Evolutionary conservation across 2,113 vertebrate genomes (phyloP).

Genomic region (Syrrhaptes paradoxus): DNA sequence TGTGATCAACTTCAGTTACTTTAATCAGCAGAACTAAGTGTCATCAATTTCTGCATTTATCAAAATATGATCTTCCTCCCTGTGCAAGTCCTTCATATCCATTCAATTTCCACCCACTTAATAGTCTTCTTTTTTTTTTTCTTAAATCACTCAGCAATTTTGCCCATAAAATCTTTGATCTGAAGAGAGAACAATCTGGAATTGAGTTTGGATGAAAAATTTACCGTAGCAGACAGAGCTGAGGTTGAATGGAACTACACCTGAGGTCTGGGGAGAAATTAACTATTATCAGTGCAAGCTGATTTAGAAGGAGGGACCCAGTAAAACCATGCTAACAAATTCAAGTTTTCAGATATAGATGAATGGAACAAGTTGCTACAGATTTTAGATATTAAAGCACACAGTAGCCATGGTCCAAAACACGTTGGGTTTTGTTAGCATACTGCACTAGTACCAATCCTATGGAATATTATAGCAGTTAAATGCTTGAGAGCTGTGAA

Average conservation of each 20-base stretch:
- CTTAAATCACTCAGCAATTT: background rate
- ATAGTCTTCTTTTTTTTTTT: background rate
- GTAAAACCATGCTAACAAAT: background rate
- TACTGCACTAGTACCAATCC: background rate
- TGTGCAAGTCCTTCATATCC: background rate
- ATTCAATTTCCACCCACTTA: background rate
- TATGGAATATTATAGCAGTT: background rate
- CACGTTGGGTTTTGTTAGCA: rapidly evolving
- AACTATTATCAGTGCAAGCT: background rate
- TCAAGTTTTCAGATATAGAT: background rate
- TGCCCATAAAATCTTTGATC: background rate
- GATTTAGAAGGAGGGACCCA: background rate
- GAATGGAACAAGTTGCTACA: background rate
- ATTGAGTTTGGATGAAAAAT: background rate
- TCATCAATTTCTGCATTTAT: background rate
- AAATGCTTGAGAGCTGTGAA: background rate
- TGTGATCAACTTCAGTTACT: background rate
- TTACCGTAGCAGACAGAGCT: background rate
- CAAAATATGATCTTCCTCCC: background rate
- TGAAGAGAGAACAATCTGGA: background rate
- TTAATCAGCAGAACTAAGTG: background rate
- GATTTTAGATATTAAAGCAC: background rate
- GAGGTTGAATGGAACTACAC: background rate
- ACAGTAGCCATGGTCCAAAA: background rate
- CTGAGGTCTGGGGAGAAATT: background rate